Conservation (phyloP, 2,888 invertebrate genomes). For the Lepidochrysops patricia region DNA sequence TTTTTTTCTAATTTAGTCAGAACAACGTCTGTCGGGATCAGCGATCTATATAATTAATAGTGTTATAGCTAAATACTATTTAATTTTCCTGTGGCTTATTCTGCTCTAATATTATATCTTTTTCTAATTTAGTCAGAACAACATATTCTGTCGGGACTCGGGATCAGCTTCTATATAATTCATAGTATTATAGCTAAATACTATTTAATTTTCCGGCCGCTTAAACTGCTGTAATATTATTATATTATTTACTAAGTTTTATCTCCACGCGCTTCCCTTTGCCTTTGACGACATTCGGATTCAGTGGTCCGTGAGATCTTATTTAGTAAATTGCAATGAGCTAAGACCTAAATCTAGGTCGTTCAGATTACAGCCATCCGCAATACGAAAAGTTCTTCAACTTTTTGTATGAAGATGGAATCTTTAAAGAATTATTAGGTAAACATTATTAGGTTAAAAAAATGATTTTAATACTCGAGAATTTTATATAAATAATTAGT, state of each 20-base stretch:
- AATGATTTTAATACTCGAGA: no score
- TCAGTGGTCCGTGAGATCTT: neutral
- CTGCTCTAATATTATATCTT: neutral
- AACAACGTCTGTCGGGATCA: no score
- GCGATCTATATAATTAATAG: no score
- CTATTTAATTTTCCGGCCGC: neutral
- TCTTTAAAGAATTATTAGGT: neutral
- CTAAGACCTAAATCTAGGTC: slow-evolving; percentile 2
- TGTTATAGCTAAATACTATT: no score
- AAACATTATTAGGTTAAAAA: no score
- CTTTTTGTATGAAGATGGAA: neutral
- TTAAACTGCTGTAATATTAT: neutral
- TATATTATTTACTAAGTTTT: neutral
- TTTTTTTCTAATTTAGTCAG: no score
- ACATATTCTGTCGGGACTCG: no score
- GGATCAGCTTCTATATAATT: no score
- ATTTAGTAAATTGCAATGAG: slow-evolving; percentile 9
- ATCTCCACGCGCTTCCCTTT: neutral
- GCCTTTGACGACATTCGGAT: neutral
- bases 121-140: no score
- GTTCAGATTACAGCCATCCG: slow-evolving; percentile 4
- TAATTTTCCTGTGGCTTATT: neutral
- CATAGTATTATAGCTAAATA: no score
- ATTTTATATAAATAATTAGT: no score
- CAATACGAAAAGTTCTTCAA: neutral